These are phyloP conservation scores for Polietes domitor DNA, from an alignment of 2,888 invertebrate species.

Conservation along the genomic window DNA sequence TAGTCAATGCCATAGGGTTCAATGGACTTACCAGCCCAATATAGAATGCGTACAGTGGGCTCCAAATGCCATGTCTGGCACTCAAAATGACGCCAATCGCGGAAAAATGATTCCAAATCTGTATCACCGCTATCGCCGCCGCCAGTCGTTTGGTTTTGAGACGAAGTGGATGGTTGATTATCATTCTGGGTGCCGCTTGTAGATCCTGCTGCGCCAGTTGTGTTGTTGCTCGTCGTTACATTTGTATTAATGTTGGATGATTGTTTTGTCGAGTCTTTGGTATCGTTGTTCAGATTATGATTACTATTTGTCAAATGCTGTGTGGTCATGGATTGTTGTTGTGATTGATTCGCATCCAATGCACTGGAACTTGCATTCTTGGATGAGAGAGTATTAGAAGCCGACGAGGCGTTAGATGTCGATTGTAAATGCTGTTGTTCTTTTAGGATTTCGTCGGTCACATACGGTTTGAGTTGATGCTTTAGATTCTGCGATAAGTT, in stretches of 20 bases:
- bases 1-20: conserved; percentile 99
- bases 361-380: conserved; percentile 63
- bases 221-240: conserved; percentile 50
- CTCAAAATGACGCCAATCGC: conserved; percentile 94
- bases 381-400: conserved; percentile 63
- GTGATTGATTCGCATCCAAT: conserved; percentile 56
- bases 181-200: conserved; percentile 43
- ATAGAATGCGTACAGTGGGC: conserved; percentile 92
- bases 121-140: conserved; percentile 20
- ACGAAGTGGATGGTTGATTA: conserved; percentile 39
- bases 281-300: conserved; percentile 65
- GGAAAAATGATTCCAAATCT: conserved; percentile 85
- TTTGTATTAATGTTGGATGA: conserved; percentile 59
- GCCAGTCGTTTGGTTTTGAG: conserved; percentile 6
- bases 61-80: conserved; percentile 98
- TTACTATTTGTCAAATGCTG: conserved; percentile 59
- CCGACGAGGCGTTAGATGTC: conserved; percentile 53
- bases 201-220: background rate
- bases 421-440: conserved; percentile 70
- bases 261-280: conserved; percentile 61
- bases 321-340: conserved; percentile 45
- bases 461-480: conserved; percentile 75
- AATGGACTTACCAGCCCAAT: conserved; percentile 97
- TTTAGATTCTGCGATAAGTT: conserved; percentile 78
- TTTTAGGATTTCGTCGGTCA: conserved; percentile 76